Percentiles rank a stretch among this genome's conserved stretches.
Conservation (phyloP, 2,113 vertebrate genomes). For the Varanus komodoensis region DNA sequence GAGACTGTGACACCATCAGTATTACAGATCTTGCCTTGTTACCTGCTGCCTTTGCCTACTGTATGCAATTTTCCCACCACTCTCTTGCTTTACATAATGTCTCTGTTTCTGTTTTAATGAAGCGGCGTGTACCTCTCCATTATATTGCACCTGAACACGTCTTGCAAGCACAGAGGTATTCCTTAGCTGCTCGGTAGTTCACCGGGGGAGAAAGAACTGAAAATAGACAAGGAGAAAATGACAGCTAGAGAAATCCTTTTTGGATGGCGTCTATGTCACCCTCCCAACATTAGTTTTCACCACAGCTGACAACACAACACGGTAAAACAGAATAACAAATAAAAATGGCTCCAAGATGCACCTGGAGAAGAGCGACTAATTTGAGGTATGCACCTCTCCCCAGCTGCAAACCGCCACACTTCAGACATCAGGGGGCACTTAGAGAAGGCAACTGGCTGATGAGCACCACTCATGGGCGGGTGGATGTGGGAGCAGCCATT, state of each 20-base stretch:
- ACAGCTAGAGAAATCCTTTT: background rate
- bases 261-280: background rate
- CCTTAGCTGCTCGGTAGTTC: background rate
- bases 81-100: background rate
- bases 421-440: background rate
- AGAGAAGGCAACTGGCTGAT: no score
- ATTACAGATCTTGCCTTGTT: slow-evolving; percentile 5
- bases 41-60: slow-evolving; percentile 35
- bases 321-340: background rate
- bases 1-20: slow-evolving; percentile 2
- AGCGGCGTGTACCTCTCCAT: no score
- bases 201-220: background rate
- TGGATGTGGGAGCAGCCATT: no score
- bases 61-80: slow-evolving; percentile 21
- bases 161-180: background rate
- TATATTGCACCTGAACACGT: background rate
- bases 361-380: no score
- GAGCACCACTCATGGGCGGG: no score
- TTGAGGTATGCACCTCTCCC: background rate
- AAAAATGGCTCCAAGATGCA: background rate
- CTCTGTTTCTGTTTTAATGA: background rate
- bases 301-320: background rate
- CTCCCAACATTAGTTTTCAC: background rate
- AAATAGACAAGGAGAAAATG: no score
- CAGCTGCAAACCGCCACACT: background rate